Evolutionary conservation across 2,888 invertebrate genomes (phyloP).

Genomic region (Zhengitettix transpicula): DNA sequence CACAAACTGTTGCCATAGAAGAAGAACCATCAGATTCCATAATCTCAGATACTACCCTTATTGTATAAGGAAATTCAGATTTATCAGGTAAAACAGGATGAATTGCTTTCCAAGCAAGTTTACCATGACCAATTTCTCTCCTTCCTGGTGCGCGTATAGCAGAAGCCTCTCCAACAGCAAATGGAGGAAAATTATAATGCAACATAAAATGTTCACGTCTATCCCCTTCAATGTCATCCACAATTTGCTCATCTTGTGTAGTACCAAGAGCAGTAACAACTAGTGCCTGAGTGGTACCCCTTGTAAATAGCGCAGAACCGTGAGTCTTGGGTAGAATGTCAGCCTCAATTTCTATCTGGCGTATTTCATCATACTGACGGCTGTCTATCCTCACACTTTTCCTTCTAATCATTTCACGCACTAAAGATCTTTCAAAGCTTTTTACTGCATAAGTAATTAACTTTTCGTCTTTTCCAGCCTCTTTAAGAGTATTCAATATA

Average conservation of each 20-base stretch:
- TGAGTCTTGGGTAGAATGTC: background rate
- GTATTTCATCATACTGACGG: background rate
- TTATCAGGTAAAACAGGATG: background rate
- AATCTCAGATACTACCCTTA: background rate
- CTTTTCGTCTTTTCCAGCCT: too few relatives aligned
- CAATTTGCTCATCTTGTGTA: background rate
- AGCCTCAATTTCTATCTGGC: background rate
- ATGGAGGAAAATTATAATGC: background rate
- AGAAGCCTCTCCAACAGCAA: background rate
- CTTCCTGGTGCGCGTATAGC: background rate
- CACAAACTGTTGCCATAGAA: background rate
- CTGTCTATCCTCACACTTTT: background rate
- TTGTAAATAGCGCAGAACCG: background rate
- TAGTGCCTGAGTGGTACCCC: background rate
- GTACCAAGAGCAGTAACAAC: background rate
- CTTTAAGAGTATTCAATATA: too few relatives aligned
- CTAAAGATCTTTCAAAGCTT: too few relatives aligned
- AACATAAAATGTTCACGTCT: background rate
- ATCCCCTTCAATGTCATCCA: background rate
- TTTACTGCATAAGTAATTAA: background rate
- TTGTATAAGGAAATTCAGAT: background rate
- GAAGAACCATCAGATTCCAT: background rate
- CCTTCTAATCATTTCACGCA: background rate
- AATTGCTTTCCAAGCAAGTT: background rate
- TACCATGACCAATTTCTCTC: background rate